Conservation (phyloP, 2,797 vertebrate species). For the Okamejei kenojei region DNA sequence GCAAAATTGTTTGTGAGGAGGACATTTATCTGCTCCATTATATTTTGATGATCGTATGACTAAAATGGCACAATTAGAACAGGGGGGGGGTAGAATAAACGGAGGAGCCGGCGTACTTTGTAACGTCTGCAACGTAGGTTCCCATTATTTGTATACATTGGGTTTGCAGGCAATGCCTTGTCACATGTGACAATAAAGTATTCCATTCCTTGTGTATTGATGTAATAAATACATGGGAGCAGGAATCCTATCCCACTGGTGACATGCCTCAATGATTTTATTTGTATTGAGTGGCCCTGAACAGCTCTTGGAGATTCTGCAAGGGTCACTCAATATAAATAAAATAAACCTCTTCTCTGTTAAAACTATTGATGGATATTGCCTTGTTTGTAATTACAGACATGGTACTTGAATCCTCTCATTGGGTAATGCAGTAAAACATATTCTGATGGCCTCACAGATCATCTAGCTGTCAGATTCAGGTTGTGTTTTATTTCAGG, state of each 20-base stretch:
- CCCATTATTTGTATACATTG: too few relatives aligned
- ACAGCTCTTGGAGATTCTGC: too few relatives aligned
- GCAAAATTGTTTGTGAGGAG: not conserved
- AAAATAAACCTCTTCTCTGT: not conserved
- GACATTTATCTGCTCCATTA: not conserved
- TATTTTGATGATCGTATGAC: not conserved
- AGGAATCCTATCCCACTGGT: not conserved
- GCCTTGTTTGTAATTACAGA: not conserved
- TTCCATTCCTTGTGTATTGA: not conserved
- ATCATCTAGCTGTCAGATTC: not conserved
- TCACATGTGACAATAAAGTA: too few relatives aligned
- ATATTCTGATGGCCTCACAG: not conserved
- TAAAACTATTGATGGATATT: too few relatives aligned
- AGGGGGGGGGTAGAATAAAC: too few relatives aligned
- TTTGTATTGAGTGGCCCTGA: too few relatives aligned
- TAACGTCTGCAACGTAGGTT: too few relatives aligned
- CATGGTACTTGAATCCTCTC: not conserved
- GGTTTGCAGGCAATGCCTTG: too few relatives aligned
- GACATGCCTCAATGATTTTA: not conserved
- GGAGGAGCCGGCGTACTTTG: too few relatives aligned
- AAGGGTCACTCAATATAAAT: not conserved
- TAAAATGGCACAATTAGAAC: not conserved
- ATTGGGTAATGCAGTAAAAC: not conserved
- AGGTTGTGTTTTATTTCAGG: not conserved
- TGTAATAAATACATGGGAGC: not conserved